Evolutionary conservation across 2,113 vertebrate genomes (phyloP).

Genomic region (Garra rufa): DNA sequence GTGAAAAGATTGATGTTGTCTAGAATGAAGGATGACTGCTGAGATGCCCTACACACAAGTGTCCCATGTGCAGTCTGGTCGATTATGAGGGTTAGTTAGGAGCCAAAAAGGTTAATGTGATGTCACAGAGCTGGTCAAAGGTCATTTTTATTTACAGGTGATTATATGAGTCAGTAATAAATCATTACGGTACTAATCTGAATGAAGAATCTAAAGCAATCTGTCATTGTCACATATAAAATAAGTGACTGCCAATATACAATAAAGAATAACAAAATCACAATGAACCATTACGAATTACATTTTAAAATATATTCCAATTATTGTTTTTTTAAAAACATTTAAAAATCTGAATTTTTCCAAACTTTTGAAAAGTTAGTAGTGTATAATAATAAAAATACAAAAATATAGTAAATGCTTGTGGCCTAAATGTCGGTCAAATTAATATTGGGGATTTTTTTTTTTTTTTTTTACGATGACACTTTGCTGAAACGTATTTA

Average conservation of each 20-base stretch:
- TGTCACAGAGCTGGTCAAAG: slow-evolving; percentile 14
- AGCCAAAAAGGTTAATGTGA: slow-evolving; percentile 31
- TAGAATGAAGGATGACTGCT: slow-evolving; percentile 21
- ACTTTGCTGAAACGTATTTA: no score
- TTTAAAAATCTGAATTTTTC: no score
- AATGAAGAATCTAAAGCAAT: neutral
- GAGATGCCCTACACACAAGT: neutral
- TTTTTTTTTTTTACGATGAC: neutral
- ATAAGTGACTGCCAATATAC: no score
- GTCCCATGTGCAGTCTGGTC: neutral
- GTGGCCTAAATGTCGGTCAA: neutral
- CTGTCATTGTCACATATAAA: neutral
- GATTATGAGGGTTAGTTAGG: slow-evolving; percentile 24
- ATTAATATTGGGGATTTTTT: neutral
- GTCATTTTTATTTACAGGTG: slow-evolving; percentile 23
- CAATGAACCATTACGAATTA: no score
- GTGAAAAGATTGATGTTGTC: slow-evolving; percentile 10
- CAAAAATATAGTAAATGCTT: neutral
- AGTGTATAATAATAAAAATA: neutral
- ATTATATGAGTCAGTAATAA: slow-evolving; percentile 35
- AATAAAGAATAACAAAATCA: no score
- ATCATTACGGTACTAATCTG: slow-evolving; percentile 28
- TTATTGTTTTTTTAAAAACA: no score
- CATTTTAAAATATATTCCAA: neutral
- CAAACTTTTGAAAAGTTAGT: no score